Conservation (phyloP, 2,888 invertebrate genomes). For the Mesorhabditis spiculigera region DNA sequence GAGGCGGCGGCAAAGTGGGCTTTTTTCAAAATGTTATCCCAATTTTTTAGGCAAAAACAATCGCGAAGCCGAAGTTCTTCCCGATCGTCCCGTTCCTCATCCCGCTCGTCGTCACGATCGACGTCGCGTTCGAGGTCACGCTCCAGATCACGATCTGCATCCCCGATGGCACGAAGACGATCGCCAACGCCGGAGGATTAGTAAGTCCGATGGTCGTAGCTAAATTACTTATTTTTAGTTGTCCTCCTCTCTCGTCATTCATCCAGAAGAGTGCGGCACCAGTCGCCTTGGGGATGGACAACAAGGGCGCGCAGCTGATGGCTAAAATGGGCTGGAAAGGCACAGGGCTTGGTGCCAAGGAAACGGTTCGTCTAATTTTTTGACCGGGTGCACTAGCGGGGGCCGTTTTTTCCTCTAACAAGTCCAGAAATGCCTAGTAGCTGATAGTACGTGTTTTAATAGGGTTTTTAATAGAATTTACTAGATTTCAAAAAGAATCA, state of each 20-base stretch:
- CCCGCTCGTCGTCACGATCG: conserved; percentile 7
- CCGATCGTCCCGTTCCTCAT: conserved; percentile 10
- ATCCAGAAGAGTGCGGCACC: conserved; percentile 9
- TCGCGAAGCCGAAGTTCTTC: conserved; percentile 11
- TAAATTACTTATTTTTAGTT: neutral
- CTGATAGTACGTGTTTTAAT: neutral
- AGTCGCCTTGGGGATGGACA: conserved; percentile 71
- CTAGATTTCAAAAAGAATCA: conserved; percentile 3
- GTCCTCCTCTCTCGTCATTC: neutral
- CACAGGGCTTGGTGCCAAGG: conserved; percentile 84
- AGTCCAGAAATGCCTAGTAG: neutral
- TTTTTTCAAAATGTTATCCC: neutral
- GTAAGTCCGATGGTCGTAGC: neutral
- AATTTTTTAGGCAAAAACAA: conserved; percentile 8
- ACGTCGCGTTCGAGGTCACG: conserved; percentile 8
- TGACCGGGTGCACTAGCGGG: no score
- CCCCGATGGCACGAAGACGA: conserved; percentile 8
- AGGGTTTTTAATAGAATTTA: conserved; percentile 5
- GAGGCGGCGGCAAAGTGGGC: conserved; percentile 7
- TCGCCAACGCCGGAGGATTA: neutral
- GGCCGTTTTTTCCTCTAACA: neutral
- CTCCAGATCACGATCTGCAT: conserved; percentile 12
- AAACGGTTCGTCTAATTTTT: conserved; percentile 68
- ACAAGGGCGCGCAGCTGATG: conserved; percentile 93
- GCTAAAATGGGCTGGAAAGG: conserved; percentile 97